Percentiles rank a stretch among this genome's conserved stretches.
Conservation (phyloP, 2,888 invertebrate genomes). For the Cenopis cana region DNA sequence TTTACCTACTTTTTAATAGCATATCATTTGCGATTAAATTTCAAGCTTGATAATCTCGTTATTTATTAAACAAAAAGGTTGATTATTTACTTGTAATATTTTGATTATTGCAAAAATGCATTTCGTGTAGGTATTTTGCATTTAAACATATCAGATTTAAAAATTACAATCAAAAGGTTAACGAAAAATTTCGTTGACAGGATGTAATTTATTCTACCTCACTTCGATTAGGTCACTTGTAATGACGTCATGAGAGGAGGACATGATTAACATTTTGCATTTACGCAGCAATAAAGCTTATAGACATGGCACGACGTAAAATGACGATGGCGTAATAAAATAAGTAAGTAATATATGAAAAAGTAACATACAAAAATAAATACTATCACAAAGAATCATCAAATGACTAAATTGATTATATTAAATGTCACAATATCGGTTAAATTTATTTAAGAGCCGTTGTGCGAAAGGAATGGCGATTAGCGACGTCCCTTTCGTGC, state of each 20-base stretch:
- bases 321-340: conserved; percentile 46
- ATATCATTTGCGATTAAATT: conserved; percentile 44
- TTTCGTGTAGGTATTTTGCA: neutral
- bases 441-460: conserved; percentile 7
- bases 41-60: too few species aligned
- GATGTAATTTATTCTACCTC: neutral
- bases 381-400: conserved; percentile 25
- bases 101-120: conserved; percentile 21
- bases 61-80: too few species aligned
- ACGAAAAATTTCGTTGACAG: conserved; percentile 24
- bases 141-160: conserved; percentile 15
- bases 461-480: conserved; percentile 8
- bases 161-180: conserved; percentile 22
- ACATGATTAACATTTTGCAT: conserved; percentile 1
- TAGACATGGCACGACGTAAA: conserved; percentile 53
- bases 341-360: neutral
- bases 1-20: conserved; percentile 47
- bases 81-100: conserved; percentile 49
- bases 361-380: conserved; percentile 33
- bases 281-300: conserved; percentile 46
- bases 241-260: neutral
- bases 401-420: neutral
- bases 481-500: conserved; percentile 10
- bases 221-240: neutral
- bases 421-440: conserved; percentile 18